Conservation (phyloP, 2,113 vertebrate genomes). For the Nasalis larvatus region DNA sequence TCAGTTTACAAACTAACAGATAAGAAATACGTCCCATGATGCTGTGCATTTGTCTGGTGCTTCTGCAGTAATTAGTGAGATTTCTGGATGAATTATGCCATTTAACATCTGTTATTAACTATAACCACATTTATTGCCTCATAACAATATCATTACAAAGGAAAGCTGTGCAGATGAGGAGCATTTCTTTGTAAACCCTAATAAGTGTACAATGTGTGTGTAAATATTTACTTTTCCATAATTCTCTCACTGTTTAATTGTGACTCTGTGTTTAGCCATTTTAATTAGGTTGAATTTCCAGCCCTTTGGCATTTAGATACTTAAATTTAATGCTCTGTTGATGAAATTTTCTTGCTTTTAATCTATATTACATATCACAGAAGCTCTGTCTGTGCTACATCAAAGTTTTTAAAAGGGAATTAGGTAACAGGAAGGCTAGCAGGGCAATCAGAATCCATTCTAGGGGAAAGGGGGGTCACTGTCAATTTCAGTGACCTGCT, state of each 20-base stretch:
- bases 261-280: slow-evolving; percentile 49
- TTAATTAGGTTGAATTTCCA: slow-evolving; percentile 69
- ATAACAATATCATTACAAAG: slow-evolving; percentile 66
- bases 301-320: slow-evolving; percentile 35
- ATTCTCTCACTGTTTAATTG: slow-evolving; percentile 72
- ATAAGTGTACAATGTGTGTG: slow-evolving; percentile 69
- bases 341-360: slow-evolving; percentile 32
- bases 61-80: slow-evolving; percentile 52
- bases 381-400: not conserved
- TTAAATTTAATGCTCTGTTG: slow-evolving; percentile 43
- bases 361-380: not conserved
- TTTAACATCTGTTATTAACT: slow-evolving; percentile 73
- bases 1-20: not conserved
- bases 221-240: slow-evolving; percentile 80
- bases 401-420: slow-evolving; percentile 12
- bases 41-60: not conserved
- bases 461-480: not conserved
- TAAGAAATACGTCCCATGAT: slow-evolving; percentile 46
- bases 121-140: slow-evolving; percentile 66
- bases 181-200: slow-evolving; percentile 60
- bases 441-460: not conserved
- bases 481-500: not conserved
- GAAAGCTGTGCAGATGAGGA: slow-evolving; percentile 66
- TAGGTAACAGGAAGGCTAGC: not conserved
- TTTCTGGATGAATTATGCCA: slow-evolving; percentile 71